These are phyloP conservation scores for Gadus chalcogrammus DNA, from an alignment of 2,113 vertebrate genomes.

Conservation along the genomic window DNA sequence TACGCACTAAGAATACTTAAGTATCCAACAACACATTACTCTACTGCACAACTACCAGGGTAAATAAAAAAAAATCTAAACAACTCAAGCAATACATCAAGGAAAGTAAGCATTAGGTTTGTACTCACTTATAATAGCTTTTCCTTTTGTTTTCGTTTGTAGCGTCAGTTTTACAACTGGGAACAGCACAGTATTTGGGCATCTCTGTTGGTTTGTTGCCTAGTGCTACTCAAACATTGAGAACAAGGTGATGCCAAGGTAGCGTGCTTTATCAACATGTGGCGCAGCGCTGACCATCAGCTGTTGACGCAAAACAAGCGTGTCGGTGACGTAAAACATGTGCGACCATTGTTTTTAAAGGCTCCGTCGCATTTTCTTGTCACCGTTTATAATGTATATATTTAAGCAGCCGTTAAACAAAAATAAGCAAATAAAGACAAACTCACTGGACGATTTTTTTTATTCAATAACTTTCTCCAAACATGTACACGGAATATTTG, in stretches of 20 bases:
- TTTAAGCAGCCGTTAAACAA: background rate
- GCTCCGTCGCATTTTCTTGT: background rate
- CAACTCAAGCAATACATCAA: too few species aligned
- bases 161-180: constrained; percentile 57
- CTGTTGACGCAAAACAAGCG: constrained; percentile 41
- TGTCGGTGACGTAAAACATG: constrained; percentile 22
- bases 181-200: constrained; percentile 68
- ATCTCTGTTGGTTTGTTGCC: constrained; percentile 27
- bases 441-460: constrained; percentile 63
- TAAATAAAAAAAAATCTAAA: too few species aligned
- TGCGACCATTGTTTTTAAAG: background rate
- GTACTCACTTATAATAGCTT: constrained; percentile 70
- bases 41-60: too few species aligned
- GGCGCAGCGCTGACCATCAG: constrained; percentile 55
- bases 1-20: too few species aligned
- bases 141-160: constrained; percentile 52
- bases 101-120: background rate
- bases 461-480: constrained; percentile 73
- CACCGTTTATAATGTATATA: background rate
- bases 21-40: too few species aligned
- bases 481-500: constrained; percentile 72
- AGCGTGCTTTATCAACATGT: constrained; percentile 19
- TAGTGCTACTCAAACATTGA: background rate
- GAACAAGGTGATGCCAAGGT: constrained; percentile 40
- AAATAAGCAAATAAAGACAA: constrained; percentile 9